These are phyloP conservation scores for Orchestes rusci DNA, from an alignment of 2,888 invertebrate species.

Conservation along the genomic window DNA sequence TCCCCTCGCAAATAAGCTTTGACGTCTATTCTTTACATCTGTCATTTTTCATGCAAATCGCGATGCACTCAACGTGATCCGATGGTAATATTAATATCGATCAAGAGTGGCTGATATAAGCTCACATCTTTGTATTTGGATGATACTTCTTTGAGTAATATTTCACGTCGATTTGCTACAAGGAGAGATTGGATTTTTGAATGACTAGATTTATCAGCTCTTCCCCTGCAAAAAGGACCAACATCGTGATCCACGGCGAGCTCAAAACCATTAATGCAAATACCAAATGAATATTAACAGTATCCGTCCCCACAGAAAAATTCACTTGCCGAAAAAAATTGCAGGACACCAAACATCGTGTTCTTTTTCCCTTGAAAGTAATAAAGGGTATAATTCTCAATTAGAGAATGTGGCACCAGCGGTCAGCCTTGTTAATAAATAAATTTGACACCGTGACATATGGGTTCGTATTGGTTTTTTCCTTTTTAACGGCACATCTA, in stretches of 20 bases:
- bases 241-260: neutral
- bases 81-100: slow-evolving; percentile 18
- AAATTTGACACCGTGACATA: slow-evolving; percentile 23
- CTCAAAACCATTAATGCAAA: neutral
- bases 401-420: slow-evolving; percentile 21
- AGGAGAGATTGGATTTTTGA: no score
- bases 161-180: neutral
- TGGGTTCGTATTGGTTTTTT: slow-evolving; percentile 18
- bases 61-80: slow-evolving; percentile 17
- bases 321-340: slow-evolving; percentile 20
- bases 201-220: no score
- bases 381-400: slow-evolving; percentile 24
- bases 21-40: slow-evolving; percentile 22
- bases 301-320: slow-evolving; percentile 23
- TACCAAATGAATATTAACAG: slow-evolving; percentile 24
- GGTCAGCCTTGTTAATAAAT: slow-evolving; percentile 24
- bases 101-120: slow-evolving; percentile 2
- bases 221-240: neutral
- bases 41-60: slow-evolving; percentile 22
- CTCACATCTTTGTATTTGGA: slow-evolving; percentile 2
- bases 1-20: slow-evolving; percentile 17
- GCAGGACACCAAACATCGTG: slow-evolving; percentile 22
- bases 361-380: slow-evolving; percentile 25
- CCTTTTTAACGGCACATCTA: slow-evolving; percentile 17
- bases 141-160: neutral